Base-by-base conservation (phyloP, 2,888 invertebrate genomes). In the Microctonus aethiopoides region DNA sequence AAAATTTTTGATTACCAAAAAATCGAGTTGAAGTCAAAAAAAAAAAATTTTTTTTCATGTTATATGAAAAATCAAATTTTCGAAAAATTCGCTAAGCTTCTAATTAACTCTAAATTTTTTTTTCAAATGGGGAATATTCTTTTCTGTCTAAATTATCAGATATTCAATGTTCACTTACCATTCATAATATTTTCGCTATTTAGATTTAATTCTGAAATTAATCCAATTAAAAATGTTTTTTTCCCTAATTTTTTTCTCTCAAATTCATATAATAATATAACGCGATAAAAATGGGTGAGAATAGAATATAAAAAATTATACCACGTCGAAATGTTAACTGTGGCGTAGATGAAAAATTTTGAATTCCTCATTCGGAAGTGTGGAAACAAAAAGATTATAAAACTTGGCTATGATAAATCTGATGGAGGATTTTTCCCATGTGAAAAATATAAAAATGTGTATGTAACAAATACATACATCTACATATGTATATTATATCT, bases 281-380 rank as follows among this genome's bases (percentile, higher is more conserved):
- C 16, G n/a, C 7, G 2, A 29, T n/a, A 57, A 20, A 57, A 57
- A 7, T n/a, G n/a, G 7, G 13, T n/a, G 9, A 29, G 32, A 26
- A 57, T 29, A 7, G 16, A 57, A 34, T 1, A 57, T 29, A 32
- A 34, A 20, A 29, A 57, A 29, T 57, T n/a, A 57, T 20, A n/a
- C 57, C 7, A 20, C 34, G 57, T 57, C 57, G 57, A 34, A 32
- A 32, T 24, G 57, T 32, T 57, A 32, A 57, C 57, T 34, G 32
- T 57, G 32, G n/a, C 16, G 57, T 13, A 16, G 32, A 57, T 57
- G 32, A 57, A 57, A 57, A 29, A 29, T 57, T 57, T 57, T 34
- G 34, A 57, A 57, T 57, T 34, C 20, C 32, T 57, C 57, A 32
- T 32, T 29, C 57, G 57, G 32, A 57, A 29, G 57, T 57, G 57